These are phyloP conservation scores for Probosciger aterrimus DNA, from an alignment of 2,113 vertebrate genomes.

Conservation along the genomic window DNA sequence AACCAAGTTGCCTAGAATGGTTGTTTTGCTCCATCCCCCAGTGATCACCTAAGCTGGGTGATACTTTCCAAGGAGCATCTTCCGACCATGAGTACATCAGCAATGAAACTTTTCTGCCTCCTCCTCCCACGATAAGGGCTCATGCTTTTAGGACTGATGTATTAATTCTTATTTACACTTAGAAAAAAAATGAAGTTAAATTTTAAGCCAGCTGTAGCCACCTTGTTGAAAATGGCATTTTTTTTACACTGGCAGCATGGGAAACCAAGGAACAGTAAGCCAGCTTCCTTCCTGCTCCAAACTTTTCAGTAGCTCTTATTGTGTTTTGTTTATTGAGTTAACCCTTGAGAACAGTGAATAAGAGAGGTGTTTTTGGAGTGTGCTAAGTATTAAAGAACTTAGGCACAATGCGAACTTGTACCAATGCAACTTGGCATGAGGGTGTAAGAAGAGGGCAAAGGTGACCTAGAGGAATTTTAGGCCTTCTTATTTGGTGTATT, in stretches of 20 bases:
- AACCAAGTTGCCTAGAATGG: not conserved
- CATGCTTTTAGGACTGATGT: not conserved
- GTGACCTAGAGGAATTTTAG: not conserved
- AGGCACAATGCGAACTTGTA: not conserved
- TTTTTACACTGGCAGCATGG: not conserved
- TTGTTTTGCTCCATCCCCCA: not conserved
- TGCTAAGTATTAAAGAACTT: not conserved
- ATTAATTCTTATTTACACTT: not conserved
- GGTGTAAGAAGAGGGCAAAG: not conserved
- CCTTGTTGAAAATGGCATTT: not conserved
- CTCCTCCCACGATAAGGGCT: not conserved
- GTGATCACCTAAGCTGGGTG: not conserved
- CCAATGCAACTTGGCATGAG: not conserved
- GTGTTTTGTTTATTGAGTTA: slow-evolving; percentile 22
- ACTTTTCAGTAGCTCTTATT: slow-evolving; percentile 3
- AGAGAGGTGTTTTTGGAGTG: not conserved
- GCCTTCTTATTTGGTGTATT: not conserved
- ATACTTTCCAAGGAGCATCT: not conserved
- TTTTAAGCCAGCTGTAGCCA: not conserved
- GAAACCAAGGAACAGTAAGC: not conserved
- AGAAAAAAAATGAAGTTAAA: not conserved
- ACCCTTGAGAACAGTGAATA: not conserved
- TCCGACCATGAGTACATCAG: not conserved
- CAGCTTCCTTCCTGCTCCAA: slow-evolving; percentile 37
- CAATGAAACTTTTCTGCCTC: not conserved